phyloP scores from a whole-genome alignment of 2,797 vertebrate species.

The Eidolon dupreanum region DNA sequence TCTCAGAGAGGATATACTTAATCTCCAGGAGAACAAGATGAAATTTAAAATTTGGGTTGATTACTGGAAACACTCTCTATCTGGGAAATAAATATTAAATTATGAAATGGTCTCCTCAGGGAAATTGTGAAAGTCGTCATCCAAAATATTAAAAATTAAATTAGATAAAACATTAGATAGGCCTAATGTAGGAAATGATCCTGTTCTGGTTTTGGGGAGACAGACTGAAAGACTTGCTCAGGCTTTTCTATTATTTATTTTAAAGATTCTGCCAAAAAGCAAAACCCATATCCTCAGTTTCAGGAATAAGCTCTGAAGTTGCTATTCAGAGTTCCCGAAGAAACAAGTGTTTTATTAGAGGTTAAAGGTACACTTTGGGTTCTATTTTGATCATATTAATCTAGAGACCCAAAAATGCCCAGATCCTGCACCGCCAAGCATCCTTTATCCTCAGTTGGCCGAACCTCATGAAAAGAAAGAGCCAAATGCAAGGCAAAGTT shows the following conservation, averaged over 20 bases:
- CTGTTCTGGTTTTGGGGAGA: slow-evolving; percentile 60
- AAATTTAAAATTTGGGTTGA: slow-evolving; percentile 71
- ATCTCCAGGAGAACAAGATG: slow-evolving; percentile 63
- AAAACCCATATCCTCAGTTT: slow-evolving; percentile 9
- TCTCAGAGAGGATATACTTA: slow-evolving; percentile 31
- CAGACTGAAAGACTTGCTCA: slow-evolving; percentile 26
- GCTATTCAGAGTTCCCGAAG: neutral
- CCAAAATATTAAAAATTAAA: slow-evolving; percentile 82
- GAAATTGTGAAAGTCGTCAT: slow-evolving; percentile 74
- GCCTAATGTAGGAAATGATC: slow-evolving; percentile 75
- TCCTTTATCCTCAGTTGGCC: neutral
- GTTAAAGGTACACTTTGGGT: neutral
- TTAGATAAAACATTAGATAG: slow-evolving; percentile 71
- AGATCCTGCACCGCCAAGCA: neutral
- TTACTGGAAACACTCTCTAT: slow-evolving; percentile 74
- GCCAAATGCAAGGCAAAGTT: neutral
- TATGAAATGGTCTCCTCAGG: slow-evolving; percentile 74
- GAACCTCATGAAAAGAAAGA: neutral
- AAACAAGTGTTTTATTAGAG: neutral
- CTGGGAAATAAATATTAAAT: slow-evolving; percentile 75
- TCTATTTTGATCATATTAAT: neutral
- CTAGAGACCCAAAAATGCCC: neutral
- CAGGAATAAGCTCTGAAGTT: neutral
- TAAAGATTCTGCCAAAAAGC: slow-evolving; percentile 70
- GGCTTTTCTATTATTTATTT: slow-evolving; percentile 78